phyloP scores from a whole-genome alignment of 2,888 invertebrate genomes.

The Fissipunctia ypsillon region DNA sequence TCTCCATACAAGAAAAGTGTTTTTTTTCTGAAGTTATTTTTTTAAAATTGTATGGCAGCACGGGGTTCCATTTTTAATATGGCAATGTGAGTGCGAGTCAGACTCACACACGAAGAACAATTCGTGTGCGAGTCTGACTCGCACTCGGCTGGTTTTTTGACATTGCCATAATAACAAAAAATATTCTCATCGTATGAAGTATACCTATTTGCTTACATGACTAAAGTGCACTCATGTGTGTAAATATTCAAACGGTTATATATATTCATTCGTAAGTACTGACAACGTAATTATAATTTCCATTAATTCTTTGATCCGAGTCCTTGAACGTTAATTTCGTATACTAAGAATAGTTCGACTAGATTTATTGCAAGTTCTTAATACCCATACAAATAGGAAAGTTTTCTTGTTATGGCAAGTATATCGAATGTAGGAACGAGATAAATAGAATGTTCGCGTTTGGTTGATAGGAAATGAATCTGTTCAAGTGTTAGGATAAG shows the following conservation, averaged over 20 bases:
- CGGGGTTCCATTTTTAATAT: too few relatives aligned
- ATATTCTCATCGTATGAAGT: too few relatives aligned
- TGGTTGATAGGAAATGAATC: slow-evolving; percentile 1
- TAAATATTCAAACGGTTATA: neutral
- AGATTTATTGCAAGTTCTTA: slow-evolving; percentile 51
- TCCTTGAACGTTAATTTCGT: slow-evolving; percentile 31
- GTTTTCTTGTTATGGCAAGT: slow-evolving; percentile 53
- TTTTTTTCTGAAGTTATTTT: too few relatives aligned
- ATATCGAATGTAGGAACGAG: slow-evolving; percentile 19
- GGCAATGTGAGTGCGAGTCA: too few relatives aligned
- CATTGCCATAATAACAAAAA: too few relatives aligned
- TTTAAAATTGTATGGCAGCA: too few relatives aligned
- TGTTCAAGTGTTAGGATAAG: too few relatives aligned
- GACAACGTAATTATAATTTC: neutral
- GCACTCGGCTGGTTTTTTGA: too few relatives aligned
- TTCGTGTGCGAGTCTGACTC: too few relatives aligned
- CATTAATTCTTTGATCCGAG: neutral
- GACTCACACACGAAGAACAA: too few relatives aligned
- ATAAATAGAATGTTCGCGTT: slow-evolving; percentile 12
- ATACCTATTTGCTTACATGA: neutral
- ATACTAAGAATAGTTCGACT: slow-evolving; percentile 33
- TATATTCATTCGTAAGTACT: neutral
- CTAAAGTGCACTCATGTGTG: neutral
- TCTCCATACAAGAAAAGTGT: too few relatives aligned
- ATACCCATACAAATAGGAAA: slow-evolving; percentile 44